Conservation (phyloP, 2,797 vertebrate genomes). For the Xerus rutilus region DNA sequence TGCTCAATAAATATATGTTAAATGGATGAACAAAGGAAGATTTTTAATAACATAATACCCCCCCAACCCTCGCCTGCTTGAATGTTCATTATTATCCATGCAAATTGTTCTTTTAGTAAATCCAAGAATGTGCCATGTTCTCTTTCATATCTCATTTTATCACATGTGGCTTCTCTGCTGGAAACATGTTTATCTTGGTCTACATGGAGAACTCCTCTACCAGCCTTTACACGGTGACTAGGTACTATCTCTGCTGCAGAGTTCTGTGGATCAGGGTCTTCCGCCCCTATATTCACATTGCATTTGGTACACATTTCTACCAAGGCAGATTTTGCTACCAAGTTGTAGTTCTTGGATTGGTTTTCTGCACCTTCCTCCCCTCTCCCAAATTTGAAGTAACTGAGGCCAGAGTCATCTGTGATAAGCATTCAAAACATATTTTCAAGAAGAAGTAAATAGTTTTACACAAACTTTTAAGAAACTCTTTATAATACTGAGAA, state of each 20-base stretch:
- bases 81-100: neutral
- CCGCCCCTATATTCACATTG: neutral
- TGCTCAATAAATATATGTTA: neutral
- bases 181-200: neutral
- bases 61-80: neutral
- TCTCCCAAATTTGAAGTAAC: neutral
- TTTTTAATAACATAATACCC: neutral
- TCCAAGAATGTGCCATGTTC: neutral
- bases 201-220: neutral
- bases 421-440: slow-evolving; percentile 10
- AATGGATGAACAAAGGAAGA: neutral
- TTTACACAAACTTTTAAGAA: slow-evolving; percentile 60
- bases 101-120: neutral
- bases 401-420: neutral
- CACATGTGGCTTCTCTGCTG: neutral
- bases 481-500: neutral
- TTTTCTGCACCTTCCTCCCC: neutral
- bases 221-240: neutral
- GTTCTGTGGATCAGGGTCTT: neutral
- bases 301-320: neutral
- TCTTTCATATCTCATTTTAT: neutral
- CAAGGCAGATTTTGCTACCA: neutral
- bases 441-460: slow-evolving; percentile 60
- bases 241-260: neutral
- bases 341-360: neutral